Conservation (phyloP, 2,113 vertebrate species). For the Dendrocopos noguchii region DNA sequence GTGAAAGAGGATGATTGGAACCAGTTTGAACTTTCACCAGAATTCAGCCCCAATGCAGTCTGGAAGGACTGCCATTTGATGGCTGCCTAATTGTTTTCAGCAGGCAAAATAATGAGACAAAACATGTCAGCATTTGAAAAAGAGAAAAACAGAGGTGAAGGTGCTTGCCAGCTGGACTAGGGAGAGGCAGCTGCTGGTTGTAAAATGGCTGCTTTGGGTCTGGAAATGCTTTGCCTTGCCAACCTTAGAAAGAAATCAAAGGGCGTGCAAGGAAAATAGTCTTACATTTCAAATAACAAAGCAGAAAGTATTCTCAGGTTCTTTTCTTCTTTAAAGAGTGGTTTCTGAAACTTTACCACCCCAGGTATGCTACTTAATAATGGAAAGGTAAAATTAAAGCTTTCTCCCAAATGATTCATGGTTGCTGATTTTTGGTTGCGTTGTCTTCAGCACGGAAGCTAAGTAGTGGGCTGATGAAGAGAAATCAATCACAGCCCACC, state of each 20-base stretch:
- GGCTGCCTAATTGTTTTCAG: not conserved
- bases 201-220: conserved; percentile 24
- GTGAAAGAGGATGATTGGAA: not conserved
- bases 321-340: not conserved
- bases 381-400: not conserved
- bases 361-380: not conserved
- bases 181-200: conserved; percentile 6
- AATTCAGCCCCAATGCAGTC: not conserved
- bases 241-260: not conserved
- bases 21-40: not conserved
- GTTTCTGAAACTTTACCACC: not conserved
- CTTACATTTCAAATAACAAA: not conserved
- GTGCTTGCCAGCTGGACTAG: conserved; percentile 21
- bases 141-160: not conserved
- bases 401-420: not conserved
- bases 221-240: not conserved
- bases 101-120: not conserved
- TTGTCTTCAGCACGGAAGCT: not conserved
- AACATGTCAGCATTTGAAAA: not conserved
- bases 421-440: not conserved
- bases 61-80: not conserved
- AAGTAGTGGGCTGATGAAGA: not conserved
- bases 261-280: not conserved
- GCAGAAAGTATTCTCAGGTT: not conserved
- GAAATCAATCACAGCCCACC: not conserved